A percentile compares a stretch with the other conserved stretches of the same genome.
Conservation (phyloP, 2,797 vertebrate genomes). For the Spea hammondii region DNA sequence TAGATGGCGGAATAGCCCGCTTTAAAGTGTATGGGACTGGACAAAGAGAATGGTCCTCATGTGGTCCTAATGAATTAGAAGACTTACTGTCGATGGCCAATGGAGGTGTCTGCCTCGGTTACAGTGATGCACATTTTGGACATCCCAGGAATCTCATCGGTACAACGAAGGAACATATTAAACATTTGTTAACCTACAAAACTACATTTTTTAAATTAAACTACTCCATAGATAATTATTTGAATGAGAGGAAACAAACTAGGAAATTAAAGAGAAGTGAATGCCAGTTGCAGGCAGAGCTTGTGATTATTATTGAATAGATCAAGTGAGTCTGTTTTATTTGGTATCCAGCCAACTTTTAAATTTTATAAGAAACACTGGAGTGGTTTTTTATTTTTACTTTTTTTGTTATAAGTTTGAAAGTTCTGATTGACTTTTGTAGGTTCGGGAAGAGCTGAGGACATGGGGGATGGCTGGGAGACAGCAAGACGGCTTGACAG, state of each 20-base stretch:
- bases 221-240: no score
- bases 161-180: constrained; percentile 46
- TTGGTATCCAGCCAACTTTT: no score
- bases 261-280: no score
- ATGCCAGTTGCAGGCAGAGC: no score
- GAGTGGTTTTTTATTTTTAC: background rate
- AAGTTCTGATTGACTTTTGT: background rate
- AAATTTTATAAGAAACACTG: no score
- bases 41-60: constrained; percentile 72
- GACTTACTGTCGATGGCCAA: constrained; percentile 76
- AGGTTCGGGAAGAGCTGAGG: constrained; percentile 69
- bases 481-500: constrained; percentile 77
- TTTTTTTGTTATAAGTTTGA: background rate
- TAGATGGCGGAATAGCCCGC: constrained; percentile 81
- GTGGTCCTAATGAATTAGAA: constrained; percentile 59
- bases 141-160: constrained; percentile 86
- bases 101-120: constrained; percentile 81
- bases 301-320: no score
- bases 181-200: no score
- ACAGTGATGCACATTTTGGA: constrained; percentile 79
- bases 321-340: no score
- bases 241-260: no score
- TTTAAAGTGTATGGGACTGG: constrained; percentile 78
- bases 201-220: no score
- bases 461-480: constrained; percentile 82